These are phyloP conservation scores for Nematolebias whitei DNA, from an alignment of 2,113 vertebrate species.

Conservation along the genomic window DNA sequence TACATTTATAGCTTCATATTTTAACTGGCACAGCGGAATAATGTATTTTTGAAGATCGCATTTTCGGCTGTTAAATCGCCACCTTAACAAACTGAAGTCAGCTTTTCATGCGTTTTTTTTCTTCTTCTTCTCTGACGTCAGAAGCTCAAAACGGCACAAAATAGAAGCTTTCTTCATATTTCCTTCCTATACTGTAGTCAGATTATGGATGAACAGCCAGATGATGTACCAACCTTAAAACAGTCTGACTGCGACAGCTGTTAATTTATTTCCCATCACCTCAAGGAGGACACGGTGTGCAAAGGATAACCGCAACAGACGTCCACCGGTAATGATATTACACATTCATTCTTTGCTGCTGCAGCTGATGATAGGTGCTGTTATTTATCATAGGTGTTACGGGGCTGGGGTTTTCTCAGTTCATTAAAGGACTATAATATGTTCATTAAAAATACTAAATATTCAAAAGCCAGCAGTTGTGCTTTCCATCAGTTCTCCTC, in stretches of 20 bases:
- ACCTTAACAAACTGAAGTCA: slow-evolving; percentile 78
- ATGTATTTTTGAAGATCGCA: too few species aligned
- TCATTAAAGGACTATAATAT: slow-evolving; percentile 12
- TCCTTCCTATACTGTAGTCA: slow-evolving; percentile 51
- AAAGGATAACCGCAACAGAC: slow-evolving; percentile 48
- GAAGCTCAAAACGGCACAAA: slow-evolving; percentile 63
- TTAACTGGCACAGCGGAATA: background rate
- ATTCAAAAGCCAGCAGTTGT: background rate
- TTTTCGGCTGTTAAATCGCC: slow-evolving; percentile 8
- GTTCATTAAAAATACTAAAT: background rate
- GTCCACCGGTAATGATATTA: slow-evolving; percentile 58
- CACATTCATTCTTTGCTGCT: slow-evolving; percentile 32
- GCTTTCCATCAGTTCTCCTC: too few species aligned
- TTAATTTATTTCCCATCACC: slow-evolving; percentile 32
- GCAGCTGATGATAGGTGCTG: slow-evolving; percentile 46
- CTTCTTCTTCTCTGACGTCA: slow-evolving; percentile 83
- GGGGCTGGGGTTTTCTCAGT: slow-evolving; percentile 41
- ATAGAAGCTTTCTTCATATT: slow-evolving; percentile 68
- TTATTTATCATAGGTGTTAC: slow-evolving; percentile 44
- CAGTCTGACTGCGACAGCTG: slow-evolving; percentile 50
- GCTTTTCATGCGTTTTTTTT: slow-evolving; percentile 71
- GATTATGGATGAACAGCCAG: slow-evolving; percentile 54
- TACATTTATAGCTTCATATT: rapidly evolving
- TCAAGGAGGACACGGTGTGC: slow-evolving; percentile 42
- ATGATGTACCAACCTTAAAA: slow-evolving; percentile 20